A percentile compares a stretch with the other conserved stretches of the same genome.
Conservation (phyloP, 2,888 invertebrate species). For the Bellardia pandia region DNA sequence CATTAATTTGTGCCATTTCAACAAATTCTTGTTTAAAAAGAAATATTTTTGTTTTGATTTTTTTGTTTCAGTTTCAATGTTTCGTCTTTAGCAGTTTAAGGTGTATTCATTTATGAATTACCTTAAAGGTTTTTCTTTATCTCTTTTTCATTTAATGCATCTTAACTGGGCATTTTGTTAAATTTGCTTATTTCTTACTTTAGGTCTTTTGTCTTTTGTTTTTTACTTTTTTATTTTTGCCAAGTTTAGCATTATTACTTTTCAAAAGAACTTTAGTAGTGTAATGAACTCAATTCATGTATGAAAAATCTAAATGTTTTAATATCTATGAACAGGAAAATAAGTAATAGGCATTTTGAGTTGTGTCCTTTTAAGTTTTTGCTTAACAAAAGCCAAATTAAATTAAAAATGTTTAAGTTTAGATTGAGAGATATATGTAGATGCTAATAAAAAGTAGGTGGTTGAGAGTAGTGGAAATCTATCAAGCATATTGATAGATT, state of each 20-base stretch:
- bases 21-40: conserved; percentile 8
- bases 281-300: not conserved
- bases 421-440: not conserved
- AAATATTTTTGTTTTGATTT: not conserved
- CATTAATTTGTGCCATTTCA: conserved; percentile 13
- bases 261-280: not conserved
- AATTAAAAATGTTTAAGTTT: conserved; percentile 9
- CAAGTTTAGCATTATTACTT: not conserved
- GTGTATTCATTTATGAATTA: conserved; percentile 51
- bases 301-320: not conserved
- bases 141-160: conserved; percentile 4
- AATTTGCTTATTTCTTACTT: not conserved
- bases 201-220: too few relatives aligned
- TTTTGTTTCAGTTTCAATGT: not conserved
- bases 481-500: not conserved
- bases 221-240: not conserved
- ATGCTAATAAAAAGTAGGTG: not conserved
- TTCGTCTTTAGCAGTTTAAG: not conserved
- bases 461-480: not conserved
- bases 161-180: not conserved
- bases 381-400: conserved; percentile 12
- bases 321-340: not conserved
- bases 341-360: conserved; percentile 8
- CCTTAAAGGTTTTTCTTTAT: conserved; percentile 43
- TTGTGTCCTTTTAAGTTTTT: not conserved